These are phyloP conservation scores for Thripadectes ignobilis DNA, from an alignment of 2,797 vertebrate genomes.

Conservation along the genomic window DNA sequence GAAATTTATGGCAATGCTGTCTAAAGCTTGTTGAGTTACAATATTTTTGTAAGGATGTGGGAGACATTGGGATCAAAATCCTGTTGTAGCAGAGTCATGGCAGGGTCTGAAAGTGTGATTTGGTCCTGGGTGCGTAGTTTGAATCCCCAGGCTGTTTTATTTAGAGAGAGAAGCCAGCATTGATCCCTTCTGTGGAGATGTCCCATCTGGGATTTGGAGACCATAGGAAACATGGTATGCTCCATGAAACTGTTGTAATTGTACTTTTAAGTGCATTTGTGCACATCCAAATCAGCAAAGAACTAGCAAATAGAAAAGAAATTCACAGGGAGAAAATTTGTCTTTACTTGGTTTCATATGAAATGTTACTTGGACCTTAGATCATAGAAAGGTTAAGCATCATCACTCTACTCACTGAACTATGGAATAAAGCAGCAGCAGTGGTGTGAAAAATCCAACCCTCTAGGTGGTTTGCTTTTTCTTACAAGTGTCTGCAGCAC, in stretches of 20 bases:
- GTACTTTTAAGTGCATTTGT: not conserved
- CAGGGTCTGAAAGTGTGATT: not conserved
- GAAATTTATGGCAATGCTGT: not conserved
- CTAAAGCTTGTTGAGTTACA: not conserved
- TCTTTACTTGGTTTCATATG: not conserved
- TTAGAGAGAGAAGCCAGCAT: not conserved
- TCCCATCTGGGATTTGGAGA: not conserved
- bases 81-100: not conserved
- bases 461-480: not conserved
- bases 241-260: not conserved
- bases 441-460: slow-evolving; percentile 6
- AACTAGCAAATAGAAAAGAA: not conserved
- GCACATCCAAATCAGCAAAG: not conserved
- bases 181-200: not conserved
- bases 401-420: not conserved
- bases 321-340: not conserved
- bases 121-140: not conserved
- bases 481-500: not conserved
- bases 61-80: not conserved
- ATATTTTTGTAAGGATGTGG: not conserved
- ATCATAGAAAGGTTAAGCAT: not conserved
- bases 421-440: not conserved
- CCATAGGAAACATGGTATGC: not conserved
- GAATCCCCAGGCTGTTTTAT: not conserved
- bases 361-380: not conserved